Base-by-base conservation (phyloP, 2,888 invertebrate species). In the Chouioia cunea region DNA sequence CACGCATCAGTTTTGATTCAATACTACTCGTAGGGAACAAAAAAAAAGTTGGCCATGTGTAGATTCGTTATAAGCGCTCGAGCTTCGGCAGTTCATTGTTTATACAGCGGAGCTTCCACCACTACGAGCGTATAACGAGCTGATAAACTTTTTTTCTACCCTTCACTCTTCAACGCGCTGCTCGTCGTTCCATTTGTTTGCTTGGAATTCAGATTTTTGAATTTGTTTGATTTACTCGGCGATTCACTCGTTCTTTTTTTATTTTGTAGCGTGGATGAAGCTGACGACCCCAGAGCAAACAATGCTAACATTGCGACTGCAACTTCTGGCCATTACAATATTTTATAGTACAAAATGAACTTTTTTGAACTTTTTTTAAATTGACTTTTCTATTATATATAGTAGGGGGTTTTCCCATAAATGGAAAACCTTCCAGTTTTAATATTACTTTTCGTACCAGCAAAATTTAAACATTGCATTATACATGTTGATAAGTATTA, bases 131-230 rank as follows among this genome's bases (percentile, higher is more conserved):
- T 64, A 59, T 65, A 71, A 71, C 67, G 71, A 67, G 62, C 63
- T 71, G 63, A 71, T 64, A 67, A 71, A 67, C 53, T 71, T 71
- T 71, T 71, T 67, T 12, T 36, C 23, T 8, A 47, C 43, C 57
- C 14, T 65, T 23, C 6, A 23, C 22, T 23, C 12, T 4, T 47
- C 16, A 12, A 27, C 14, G 18, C 16, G 18, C 12, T 18, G 23
- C 23, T 23, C 18, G 14, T 15, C 14, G 18, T 3, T 6, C 12
- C 48, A 43, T 54, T 50, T 62, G 62, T 65, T 65, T 62, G 27
- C n/a, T 23, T 44, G 44, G 16, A 65, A 70, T 65, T 65, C 60
- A 60, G 60, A 70, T 70, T 70, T 65, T 57, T 22, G 15, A 59
- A 64, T 69, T 56, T 56, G 63, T 69, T 69, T 52, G 46, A 54